A percentile compares a stretch with the other conserved stretches of the same genome.
Conservation (phyloP, 1,140 invertebrate genomes). For the Brachionus rubens region DNA sequence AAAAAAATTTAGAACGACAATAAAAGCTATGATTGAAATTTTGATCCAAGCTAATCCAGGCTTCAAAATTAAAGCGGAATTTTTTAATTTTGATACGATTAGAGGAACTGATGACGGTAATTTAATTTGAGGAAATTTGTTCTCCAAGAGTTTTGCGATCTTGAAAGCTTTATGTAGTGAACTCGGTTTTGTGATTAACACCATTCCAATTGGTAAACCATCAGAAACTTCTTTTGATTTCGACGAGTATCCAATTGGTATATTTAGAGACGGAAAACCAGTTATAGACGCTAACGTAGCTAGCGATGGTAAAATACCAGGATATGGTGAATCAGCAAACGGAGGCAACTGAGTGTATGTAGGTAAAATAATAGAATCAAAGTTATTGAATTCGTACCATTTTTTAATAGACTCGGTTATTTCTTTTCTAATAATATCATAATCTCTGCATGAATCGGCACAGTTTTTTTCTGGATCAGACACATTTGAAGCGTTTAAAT, state of each 20-base stretch:
- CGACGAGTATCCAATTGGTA: not conserved
- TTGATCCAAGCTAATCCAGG: too few relatives aligned
- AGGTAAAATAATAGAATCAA: not conserved
- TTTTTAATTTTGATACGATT: too few relatives aligned
- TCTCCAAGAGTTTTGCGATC: not conserved
- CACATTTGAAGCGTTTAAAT: too few relatives aligned
- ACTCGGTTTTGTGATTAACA: not conserved
- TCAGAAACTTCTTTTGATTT: not conserved
- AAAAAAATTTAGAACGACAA: too few relatives aligned
- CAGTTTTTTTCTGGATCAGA: too few relatives aligned
- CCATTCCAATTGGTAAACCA: slow-evolving; percentile 4
- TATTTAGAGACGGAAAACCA: not conserved
- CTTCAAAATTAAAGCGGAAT: too few relatives aligned
- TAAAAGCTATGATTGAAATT: too few relatives aligned
- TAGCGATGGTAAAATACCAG: not conserved
- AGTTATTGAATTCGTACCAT: not conserved
- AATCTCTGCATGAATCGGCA: not conserved
- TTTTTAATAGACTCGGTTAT: not conserved
- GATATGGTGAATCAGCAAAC: not conserved
- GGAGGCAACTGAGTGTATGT: not conserved
- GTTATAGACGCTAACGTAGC: not conserved
- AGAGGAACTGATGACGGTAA: not conserved
- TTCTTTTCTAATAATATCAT: not conserved
- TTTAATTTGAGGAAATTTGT: not conserved
- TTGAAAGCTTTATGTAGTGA: not conserved